Evolutionary conservation across 53 echinoderm and acorn worm genomes (phyloP).

Genomic region (Patiria pectinifera): DNA sequence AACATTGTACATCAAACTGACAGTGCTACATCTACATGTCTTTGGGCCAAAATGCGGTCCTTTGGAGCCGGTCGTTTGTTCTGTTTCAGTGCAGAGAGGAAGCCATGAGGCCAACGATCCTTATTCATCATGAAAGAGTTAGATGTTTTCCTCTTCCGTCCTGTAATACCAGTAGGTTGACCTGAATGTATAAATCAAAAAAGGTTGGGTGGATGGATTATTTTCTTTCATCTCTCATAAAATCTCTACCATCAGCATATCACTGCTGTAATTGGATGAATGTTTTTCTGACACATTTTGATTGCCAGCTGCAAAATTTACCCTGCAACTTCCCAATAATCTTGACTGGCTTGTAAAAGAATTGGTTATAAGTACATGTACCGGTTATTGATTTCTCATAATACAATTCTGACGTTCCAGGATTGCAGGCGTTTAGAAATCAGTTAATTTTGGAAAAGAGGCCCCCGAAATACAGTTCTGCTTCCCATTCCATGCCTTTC

Average conservation of each 20-base stretch:
- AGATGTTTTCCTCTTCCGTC: background rate
- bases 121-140: background rate
- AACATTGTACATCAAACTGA: background rate
- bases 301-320: background rate
- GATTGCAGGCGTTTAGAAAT: no score
- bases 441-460: no score
- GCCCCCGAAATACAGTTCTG: no score
- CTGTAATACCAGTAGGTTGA: background rate
- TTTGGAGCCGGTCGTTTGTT: slow-evolving; percentile 26
- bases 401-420: no score
- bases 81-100: slow-evolving; percentile 1
- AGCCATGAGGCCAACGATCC: slow-evolving; percentile 13
- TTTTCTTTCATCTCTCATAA: no score
- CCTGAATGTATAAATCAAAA: background rate
- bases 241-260: no score
- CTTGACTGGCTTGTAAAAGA: background rate
- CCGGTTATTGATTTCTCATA: background rate
- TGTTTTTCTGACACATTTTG: no score
- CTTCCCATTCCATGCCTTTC: no score
- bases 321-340: background rate
- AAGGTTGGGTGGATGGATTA: no score
- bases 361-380: background rate
- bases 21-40: background rate
- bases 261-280: no score
- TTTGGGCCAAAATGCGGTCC: slow-evolving; percentile 15